Base-by-base conservation (phyloP, 2,113 vertebrate species). In the Chloebia gouldiae region DNA sequence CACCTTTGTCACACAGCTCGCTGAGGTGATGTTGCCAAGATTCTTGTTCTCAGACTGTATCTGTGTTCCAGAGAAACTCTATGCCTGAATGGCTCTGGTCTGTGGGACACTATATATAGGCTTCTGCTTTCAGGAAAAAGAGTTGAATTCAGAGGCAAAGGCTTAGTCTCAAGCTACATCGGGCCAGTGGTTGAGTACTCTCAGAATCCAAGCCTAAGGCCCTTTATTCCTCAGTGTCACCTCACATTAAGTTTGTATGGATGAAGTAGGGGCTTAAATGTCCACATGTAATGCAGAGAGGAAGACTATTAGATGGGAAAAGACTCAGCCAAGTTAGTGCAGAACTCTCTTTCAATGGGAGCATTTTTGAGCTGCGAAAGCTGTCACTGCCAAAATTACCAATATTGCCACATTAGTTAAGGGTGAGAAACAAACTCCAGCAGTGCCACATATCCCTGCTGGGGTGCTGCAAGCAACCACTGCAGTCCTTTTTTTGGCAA, bases 371-470 rank as follows among this genome's bases (percentile, higher is more conserved):
- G 6, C 37, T 25, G 13, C 53, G 21, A 56, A 49, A 5, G 1
- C 28, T 0, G 0, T 42, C 21, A 50, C 23, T 5, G 3, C 10
- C 54, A 77, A 56, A 63, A 61, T 70, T 80, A 21, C 37, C 2
- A 1, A 10, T 61, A 45, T 31, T 65, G 5, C 25, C 60, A 6
- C 4, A 2, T 60, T 82, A 79, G 12, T 63, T 50, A 65, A 72
- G 17, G 11, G 20, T 71, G 20, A 88, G 57, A 81, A 80, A 69
- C 11, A 51, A 65, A 53, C 28, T 33, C 33, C 51, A 75, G 39
- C 53, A 47, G 11, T 59, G 35, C 16, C 54, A 49, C 35, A 25
- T 15, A 19, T 17, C 47, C 8, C 6, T 42, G 12, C 24, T 42
- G 77, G 31, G 47, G 28, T 53, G 40, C 63, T 88, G 49, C 63